Percentiles rank a stretch among this genome's conserved stretches.
Evolutionary conservation across 1,140 invertebrate species (phyloP).

Genomic region (Caenorhabditis latens): DNA sequence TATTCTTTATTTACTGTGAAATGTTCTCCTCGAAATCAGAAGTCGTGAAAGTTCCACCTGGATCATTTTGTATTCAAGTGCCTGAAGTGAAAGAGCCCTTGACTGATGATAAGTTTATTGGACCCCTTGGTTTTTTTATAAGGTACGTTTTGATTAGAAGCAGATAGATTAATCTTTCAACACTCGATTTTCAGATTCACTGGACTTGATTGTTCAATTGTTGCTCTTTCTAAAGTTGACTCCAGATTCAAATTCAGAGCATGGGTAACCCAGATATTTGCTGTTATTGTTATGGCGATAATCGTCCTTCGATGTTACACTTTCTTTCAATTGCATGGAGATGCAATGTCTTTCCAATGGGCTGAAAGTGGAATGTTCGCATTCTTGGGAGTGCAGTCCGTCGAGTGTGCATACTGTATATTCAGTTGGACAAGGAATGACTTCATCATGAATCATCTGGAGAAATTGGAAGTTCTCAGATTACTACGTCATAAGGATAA

Average conservation of each 20-base stretch:
- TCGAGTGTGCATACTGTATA: constrained; percentile 2
- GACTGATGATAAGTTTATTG: background rate
- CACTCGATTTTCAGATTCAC: background rate
- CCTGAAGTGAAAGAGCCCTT: background rate
- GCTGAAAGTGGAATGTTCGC: constrained; percentile 31
- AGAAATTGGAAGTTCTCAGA: background rate
- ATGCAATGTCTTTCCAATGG: constrained; percentile 3
- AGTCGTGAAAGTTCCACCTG: constrained; percentile 16
- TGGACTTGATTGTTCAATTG: background rate
- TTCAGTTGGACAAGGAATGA: background rate
- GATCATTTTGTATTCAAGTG: background rate
- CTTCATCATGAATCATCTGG: background rate
- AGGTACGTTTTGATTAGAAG: background rate
- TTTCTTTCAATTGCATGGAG: background rate
- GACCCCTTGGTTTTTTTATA: background rate
- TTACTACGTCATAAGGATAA: background rate
- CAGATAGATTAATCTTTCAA: background rate
- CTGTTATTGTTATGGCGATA: background rate
- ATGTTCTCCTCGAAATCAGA: background rate
- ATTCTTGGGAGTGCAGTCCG: background rate
- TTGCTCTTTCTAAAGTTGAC: background rate
- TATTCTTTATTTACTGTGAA: background rate
- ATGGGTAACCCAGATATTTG: background rate
- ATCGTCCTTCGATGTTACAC: constrained; percentile 4
- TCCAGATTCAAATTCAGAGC: background rate